A percentile compares a stretch with the other conserved stretches of the same genome.
phyloP scores from a whole-genome alignment of 2,888 invertebrate genomes.

The Congeria kusceri region DNA sequence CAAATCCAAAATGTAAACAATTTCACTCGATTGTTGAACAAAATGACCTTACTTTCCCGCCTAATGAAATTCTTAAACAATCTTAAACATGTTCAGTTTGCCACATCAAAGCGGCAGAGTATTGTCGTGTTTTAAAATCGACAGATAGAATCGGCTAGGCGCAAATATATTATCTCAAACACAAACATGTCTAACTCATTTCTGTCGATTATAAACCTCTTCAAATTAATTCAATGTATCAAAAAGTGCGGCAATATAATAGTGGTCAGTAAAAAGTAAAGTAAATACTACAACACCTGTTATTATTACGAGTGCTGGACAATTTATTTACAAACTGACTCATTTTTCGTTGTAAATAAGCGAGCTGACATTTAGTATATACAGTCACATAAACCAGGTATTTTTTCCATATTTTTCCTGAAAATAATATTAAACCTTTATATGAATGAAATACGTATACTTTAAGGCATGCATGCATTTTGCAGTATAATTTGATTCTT shows the following conservation, averaged over 20 bases:
- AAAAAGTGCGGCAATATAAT: slow-evolving; percentile 9
- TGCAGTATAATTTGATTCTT: too few relatives aligned
- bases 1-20: slow-evolving; percentile 44
- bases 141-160: slow-evolving; percentile 22
- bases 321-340: too few relatives aligned
- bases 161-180: slow-evolving; percentile 30
- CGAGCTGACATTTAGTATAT: too few relatives aligned
- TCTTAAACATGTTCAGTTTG: background rate
- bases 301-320: too few relatives aligned
- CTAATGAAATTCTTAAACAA: slow-evolving; percentile 25
- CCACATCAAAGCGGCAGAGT: slow-evolving; percentile 31
- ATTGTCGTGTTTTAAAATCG: slow-evolving; percentile 25
- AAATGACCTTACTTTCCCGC: slow-evolving; percentile 8
- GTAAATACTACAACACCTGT: too few relatives aligned
- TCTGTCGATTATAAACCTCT: slow-evolving; percentile 22
- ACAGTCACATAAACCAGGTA: too few relatives aligned
- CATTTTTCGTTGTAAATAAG: too few relatives aligned
- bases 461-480: too few relatives aligned
- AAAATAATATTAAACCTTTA: too few relatives aligned
- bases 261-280: too few relatives aligned
- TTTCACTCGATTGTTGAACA: slow-evolving; percentile 22
- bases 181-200: slow-evolving; percentile 24
- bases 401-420: too few relatives aligned
- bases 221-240: slow-evolving; percentile 50
- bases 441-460: too few relatives aligned